Evolutionary conservation across 2,113 vertebrate genomes (phyloP).

Genomic region (Aptenodytes forsteri): DNA sequence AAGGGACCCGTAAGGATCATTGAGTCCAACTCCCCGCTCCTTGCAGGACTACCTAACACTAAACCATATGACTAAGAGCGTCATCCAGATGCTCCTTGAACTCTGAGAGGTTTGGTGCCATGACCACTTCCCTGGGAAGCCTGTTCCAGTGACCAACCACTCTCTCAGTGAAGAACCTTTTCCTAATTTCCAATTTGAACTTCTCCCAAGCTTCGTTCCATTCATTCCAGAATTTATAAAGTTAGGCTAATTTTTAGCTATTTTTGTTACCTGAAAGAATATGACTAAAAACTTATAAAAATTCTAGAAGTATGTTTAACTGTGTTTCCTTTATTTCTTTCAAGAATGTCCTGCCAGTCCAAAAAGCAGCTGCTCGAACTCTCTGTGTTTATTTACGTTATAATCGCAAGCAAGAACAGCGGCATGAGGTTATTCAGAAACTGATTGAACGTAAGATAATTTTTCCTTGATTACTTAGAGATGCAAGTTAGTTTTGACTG

Average conservation of each 20-base stretch:
- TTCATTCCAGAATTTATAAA: not conserved
- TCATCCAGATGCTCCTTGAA: not conserved
- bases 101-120: not conserved
- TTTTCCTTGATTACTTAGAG: not conserved
- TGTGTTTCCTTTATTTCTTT: slow-evolving; percentile 60
- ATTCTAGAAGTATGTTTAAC: not conserved
- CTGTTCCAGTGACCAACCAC: not conserved
- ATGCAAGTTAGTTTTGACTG: not conserved
- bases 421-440: slow-evolving; percentile 90
- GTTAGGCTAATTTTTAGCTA: not conserved
- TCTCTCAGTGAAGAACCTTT: not conserved
- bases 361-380: slow-evolving; percentile 91
- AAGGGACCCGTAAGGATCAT: not conserved
- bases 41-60: not conserved
- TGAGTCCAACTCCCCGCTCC: not conserved
- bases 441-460: slow-evolving; percentile 87
- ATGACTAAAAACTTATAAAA: not conserved
- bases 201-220: not conserved
- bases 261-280: not conserved
- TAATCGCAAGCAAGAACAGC: slow-evolving; percentile 93
- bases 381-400: slow-evolving; percentile 91
- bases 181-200: not conserved
- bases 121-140: not conserved
- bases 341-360: slow-evolving; percentile 93
- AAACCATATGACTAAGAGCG: not conserved